Conservation (phyloP, 2,888 invertebrate species). For the Heliothis peltigera region DNA sequence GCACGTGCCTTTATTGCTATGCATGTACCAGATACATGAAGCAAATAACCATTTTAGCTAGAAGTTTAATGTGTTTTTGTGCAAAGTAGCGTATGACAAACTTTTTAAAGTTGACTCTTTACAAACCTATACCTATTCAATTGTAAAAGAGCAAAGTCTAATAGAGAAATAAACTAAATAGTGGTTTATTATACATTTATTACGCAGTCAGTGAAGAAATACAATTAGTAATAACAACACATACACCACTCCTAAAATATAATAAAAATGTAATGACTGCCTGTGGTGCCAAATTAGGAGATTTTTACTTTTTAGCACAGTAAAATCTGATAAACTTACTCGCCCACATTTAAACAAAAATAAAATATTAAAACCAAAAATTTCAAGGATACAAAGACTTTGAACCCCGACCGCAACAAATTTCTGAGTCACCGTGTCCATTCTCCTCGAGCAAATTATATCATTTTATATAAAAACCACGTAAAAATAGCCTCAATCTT, state of each 20-base stretch:
- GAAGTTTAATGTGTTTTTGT: too few relatives aligned
- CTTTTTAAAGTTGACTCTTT: too few relatives aligned
- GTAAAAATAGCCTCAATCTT: slow-evolving; percentile 45
- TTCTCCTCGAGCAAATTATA: slow-evolving; percentile 47
- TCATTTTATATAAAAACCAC: slow-evolving; percentile 45
- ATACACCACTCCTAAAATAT: neutral
- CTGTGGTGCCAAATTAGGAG: slow-evolving; percentile 19
- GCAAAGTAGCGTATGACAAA: slow-evolving; percentile 8
- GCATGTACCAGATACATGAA: neutral
- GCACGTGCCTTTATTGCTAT: slow-evolving; percentile 1
- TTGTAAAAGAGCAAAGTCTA: too few relatives aligned
- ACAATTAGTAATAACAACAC: neutral
- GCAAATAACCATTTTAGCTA: slow-evolving; percentile 1
- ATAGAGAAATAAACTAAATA: too few relatives aligned
- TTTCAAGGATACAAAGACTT: slow-evolving; percentile 35
- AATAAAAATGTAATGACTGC: neutral
- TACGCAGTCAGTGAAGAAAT: too few relatives aligned
- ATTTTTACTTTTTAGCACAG: neutral
- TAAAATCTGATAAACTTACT: slow-evolving; percentile 33
- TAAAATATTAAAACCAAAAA: slow-evolving; percentile 10
- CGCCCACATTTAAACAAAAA: slow-evolving; percentile 26
- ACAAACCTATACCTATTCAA: too few relatives aligned
- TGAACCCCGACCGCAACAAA: slow-evolving; percentile 34
- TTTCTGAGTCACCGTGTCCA: slow-evolving; percentile 48
- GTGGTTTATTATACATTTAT: too few relatives aligned